phyloP scores from a whole-genome alignment of 2,113 vertebrate species.

The Vimba vimba region DNA sequence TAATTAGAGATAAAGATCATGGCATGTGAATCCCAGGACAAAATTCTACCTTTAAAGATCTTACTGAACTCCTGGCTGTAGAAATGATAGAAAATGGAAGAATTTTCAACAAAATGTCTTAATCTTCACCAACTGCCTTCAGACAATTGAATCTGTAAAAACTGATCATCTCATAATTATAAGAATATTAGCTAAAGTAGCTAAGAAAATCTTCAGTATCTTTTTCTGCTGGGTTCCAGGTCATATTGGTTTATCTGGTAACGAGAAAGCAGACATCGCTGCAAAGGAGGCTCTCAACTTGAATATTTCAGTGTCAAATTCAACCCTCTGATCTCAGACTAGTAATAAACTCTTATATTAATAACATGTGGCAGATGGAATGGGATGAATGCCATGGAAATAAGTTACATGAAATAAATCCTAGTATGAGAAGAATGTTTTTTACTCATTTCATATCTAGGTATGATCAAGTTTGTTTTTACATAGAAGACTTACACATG shows the following conservation, averaged over 20 bases:
- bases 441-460: not conserved
- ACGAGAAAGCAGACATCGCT: not conserved
- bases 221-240: not conserved
- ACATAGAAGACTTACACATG: not conserved
- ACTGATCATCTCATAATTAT: not conserved
- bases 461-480: not conserved
- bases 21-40: not conserved
- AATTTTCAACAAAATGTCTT: no score
- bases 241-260: not conserved
- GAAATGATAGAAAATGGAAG: not conserved
- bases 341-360: not conserved
- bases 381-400: no score
- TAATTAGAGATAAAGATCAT: not conserved
- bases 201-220: no score
- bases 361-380: no score
- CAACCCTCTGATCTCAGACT: not conserved
- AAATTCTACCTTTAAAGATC: not conserved
- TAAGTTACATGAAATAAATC: no score
- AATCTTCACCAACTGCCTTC: no score
- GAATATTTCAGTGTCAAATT: not conserved
- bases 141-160: not conserved
- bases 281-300: constrained; percentile 1
- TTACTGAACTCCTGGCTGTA: not conserved
- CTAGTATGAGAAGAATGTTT: not conserved
- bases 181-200: not conserved